Base-by-base conservation (phyloP, 2,113 vertebrate species). In the Noturus placidus region DNA sequence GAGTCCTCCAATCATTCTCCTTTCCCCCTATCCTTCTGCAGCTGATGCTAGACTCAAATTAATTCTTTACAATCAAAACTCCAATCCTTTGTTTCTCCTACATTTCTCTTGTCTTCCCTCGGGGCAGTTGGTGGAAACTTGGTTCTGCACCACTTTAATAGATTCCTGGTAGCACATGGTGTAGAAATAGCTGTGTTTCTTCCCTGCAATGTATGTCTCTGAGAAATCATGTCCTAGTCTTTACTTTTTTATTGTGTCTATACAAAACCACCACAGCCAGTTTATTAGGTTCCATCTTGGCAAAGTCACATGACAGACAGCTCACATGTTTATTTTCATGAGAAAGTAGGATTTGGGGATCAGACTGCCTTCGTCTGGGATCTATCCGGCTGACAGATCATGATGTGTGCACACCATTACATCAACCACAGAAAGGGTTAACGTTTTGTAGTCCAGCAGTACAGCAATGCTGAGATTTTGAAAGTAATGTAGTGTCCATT, bases 321-420 rank as follows among this genome's bases (percentile, higher is more conserved):
- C 79, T 35, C 30, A 25, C 79, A 81, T 81, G 78, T 59, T 80
- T 80, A 56, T 80, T 80, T 57, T 80, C 78, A 2, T 80, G 78
- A 80, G 78, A 80, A 80, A 80, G 30, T 22, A 22, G 33, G 56
- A 81, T 22, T 38, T 25, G 19, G 79, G 78, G 78, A 79, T 79
- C n/a, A 33, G 77, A 9, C 50, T 79, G 30, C 79, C 33, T 81
- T 81, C 11, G 2, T 38, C 79, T 81, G 79, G 79, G 79, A 59
- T 38, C 19, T 59, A 4, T 59, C 52, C 1, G 20, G 17, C 10
- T 81, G 30, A 81, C 50, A 77, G 38, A 42, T 74, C 70, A 42
- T 74, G 70, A 74, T 50, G 42, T 27, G 74, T 50, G 35, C 22
- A 27, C 25, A 50, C 74, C 25, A 27, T 15, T 50, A 27, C 42